Conservation (phyloP, 1,140 invertebrate genomes). For the Drosophila auraria region DNA sequence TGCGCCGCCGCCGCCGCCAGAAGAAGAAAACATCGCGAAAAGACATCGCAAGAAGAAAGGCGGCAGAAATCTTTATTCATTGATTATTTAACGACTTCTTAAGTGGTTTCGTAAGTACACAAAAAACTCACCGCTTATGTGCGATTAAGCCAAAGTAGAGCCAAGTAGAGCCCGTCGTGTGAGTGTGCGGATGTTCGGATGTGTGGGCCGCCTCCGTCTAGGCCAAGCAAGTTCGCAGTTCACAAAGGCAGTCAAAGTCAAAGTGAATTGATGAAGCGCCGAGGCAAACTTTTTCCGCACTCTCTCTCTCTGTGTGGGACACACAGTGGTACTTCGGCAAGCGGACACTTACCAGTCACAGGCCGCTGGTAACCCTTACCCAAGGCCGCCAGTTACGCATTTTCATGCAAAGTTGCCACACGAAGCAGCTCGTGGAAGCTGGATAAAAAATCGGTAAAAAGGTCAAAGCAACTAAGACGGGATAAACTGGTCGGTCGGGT, state of each 20-base stretch:
- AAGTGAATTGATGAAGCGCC: constrained; percentile 81
- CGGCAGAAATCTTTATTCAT: constrained; percentile 78
- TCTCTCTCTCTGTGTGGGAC: not conserved
- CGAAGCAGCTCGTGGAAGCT: not conserved
- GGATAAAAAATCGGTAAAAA: constrained; percentile 44
- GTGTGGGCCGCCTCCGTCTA: constrained; percentile 35
- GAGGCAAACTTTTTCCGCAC: constrained; percentile 59
- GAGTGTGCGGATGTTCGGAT: constrained; percentile 20
- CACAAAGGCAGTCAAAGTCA: constrained; percentile 58
- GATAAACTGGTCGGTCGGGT: constrained; percentile 56
- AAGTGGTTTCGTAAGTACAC: constrained; percentile 83
- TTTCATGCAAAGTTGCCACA: constrained; percentile 60
- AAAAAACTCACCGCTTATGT: constrained; percentile 79
- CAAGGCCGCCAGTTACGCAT: constrained; percentile 24
- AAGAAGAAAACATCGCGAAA: constrained; percentile 31
- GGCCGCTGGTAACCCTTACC: constrained; percentile 6
- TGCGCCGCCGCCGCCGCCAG: constrained; percentile 11
- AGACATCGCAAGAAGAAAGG: constrained; percentile 21
- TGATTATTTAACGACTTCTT: constrained; percentile 85
- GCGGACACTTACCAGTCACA: constrained; percentile 31
- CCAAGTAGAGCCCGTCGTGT: constrained; percentile 36
- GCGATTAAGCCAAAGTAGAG: constrained; percentile 79
- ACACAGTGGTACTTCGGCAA: constrained; percentile 8
- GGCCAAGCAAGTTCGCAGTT: constrained; percentile 37
- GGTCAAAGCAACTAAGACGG: constrained; percentile 76